A percentile compares a stretch with the other conserved stretches of the same genome.
phyloP scores from a whole-genome alignment of 2,888 invertebrate species.

The Drosophila prostipennis region DNA sequence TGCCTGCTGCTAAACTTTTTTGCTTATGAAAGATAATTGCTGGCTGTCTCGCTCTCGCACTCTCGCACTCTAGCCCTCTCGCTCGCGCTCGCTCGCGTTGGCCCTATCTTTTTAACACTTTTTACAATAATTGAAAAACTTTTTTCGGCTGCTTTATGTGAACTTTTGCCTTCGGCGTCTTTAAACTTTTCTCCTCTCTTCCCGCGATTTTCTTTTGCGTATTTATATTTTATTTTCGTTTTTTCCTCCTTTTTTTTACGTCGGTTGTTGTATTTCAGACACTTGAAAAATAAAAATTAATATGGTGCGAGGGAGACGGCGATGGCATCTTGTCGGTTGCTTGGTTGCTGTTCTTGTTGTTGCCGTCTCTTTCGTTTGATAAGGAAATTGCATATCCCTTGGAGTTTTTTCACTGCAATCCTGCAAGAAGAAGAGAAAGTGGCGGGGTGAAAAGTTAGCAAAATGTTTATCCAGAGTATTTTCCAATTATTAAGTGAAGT shows the following conservation, averaged over 20 bases:
- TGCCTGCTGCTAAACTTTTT: slow-evolving; percentile 32
- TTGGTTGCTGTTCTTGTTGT: slow-evolving; percentile 11
- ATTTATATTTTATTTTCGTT: slow-evolving; percentile 1
- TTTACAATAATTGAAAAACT: slow-evolving; percentile 76
- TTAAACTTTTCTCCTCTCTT: slow-evolving; percentile 58
- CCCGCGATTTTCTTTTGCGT: slow-evolving; percentile 14
- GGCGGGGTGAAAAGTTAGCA: slow-evolving; percentile 9
- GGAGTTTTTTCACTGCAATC: slow-evolving; percentile 29
- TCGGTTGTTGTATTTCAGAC: slow-evolving; percentile 34
- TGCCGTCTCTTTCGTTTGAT: slow-evolving; percentile 30
- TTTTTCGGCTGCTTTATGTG: slow-evolving; percentile 67
- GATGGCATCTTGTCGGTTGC: slow-evolving; percentile 18
- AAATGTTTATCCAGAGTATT: slow-evolving; percentile 26
- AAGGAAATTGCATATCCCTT: slow-evolving; percentile 38
- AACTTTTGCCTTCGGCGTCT: slow-evolving; percentile 62
- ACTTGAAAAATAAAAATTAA: slow-evolving; percentile 54
- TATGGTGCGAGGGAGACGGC: slow-evolving; percentile 20
- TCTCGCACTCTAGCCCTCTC: slow-evolving; percentile 2
- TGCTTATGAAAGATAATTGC: slow-evolving; percentile 42
- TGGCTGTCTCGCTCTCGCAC: slow-evolving; percentile 23
- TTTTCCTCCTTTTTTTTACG: slow-evolving; percentile 4
- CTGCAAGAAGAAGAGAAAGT: slow-evolving; percentile 48
- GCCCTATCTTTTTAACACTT: slow-evolving; percentile 63
- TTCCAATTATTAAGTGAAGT: slow-evolving; percentile 16
- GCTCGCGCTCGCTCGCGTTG: neutral